These are phyloP conservation scores for Eristalis intricaria DNA, from an alignment of 2,888 invertebrate species.

Conservation along the genomic window DNA sequence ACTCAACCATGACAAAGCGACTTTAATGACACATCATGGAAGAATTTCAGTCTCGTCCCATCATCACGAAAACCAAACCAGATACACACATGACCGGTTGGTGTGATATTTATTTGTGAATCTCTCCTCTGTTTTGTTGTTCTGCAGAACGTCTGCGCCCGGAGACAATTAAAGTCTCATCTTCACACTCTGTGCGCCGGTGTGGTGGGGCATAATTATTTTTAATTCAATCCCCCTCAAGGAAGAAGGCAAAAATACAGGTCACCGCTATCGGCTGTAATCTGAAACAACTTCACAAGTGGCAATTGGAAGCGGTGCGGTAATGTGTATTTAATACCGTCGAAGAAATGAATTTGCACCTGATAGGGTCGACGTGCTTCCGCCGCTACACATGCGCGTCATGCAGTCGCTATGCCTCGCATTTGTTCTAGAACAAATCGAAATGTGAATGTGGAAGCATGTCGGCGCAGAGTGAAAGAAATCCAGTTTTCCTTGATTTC, in stretches of 20 bases:
- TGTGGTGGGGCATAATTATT: conserved; percentile 43
- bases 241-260: conserved; percentile 32
- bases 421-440: conserved; percentile 1
- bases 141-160: neutral
- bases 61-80: conserved; percentile 19
- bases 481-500: neutral
- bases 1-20: neutral
- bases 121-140: neutral
- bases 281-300: conserved; percentile 33
- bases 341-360: conserved; percentile 31
- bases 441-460: neutral
- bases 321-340: conserved; percentile 64
- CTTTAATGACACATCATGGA: conserved; percentile 25
- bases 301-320: conserved; percentile 13
- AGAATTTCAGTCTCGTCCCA: conserved; percentile 18
- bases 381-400: neutral
- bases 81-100: conserved; percentile 8
- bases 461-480: neutral
- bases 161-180: conserved; percentile 58
- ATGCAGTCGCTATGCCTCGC: neutral
- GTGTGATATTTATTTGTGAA: neutral
- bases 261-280: conserved; percentile 44
- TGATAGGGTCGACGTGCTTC: neutral
- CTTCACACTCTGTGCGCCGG: conserved; percentile 3
- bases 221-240: conserved; percentile 32